Base-by-base conservation (phyloP, 2,113 vertebrate genomes). In the Malurus melanocephalus region DNA sequence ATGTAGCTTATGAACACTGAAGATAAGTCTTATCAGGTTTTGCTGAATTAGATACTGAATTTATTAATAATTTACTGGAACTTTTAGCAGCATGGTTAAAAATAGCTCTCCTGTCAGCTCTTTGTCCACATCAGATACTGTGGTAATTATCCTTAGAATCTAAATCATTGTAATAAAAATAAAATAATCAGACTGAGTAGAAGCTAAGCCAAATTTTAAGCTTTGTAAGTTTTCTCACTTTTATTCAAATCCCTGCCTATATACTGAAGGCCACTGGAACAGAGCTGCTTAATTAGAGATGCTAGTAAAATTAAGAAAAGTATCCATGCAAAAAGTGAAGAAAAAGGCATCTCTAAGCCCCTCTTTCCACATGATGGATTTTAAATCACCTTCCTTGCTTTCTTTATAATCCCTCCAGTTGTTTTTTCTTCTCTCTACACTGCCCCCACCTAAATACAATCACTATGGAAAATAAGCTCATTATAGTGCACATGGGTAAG, bases 381-480 rank as follows among this genome's bases (percentile, higher is more conserved):
- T 93, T 40, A 89, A 91, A 94, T 88, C 77, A 74, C 7, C 8
- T 87, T 77, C 51, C 33, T 69, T 74, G 55, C 60, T 82, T 85
- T 66, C 80, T 66, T 81, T 84, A 84, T 75, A 92, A 93, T 89
- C 81, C 61, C 8, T 90, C n/a, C 51, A 85, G 48, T 28, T 72
- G n/a, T 10, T 32, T 43, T 43, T 64, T 33, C 46, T 27, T 3
- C 42, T 38, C 57, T 67, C 81, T n/a, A 51, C 24, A 9, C 57
- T 85, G 51, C 49, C 79, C 79, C 64, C 71, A 68, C 35, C 72
- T 49, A 56, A 85, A 82, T 10, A 64, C 68, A 67, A 89, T 88
- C 76, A 60, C 91, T 89, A 67, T 78, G 80, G 93, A 89, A 94
- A 92, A 93, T 81, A 91, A 91, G 86, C 85, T 96, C 73, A 78